Conservation (phyloP, 2,797 vertebrate genomes). For the Ceyx erithaca region DNA sequence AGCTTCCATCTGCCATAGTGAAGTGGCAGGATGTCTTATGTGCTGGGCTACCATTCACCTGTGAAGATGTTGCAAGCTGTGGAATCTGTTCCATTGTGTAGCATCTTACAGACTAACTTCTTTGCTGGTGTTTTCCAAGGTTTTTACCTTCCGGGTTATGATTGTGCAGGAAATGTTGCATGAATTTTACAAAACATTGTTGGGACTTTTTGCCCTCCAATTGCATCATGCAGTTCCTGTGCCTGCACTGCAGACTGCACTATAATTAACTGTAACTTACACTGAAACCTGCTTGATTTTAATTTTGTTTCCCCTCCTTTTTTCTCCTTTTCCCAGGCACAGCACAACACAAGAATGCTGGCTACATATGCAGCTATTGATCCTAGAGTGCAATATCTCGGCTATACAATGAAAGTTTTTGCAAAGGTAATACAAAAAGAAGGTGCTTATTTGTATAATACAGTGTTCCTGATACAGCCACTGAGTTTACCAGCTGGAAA, state of each 20-base stretch:
- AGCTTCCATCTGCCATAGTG: not conserved
- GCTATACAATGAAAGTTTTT: constrained; percentile 98
- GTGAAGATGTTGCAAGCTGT: not conserved
- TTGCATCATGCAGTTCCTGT: not conserved
- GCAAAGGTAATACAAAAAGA: constrained; percentile 86
- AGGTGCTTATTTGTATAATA: not conserved
- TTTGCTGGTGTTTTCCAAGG: not conserved
- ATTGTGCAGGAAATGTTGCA: not conserved
- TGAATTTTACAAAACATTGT: not conserved
- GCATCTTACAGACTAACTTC: not conserved
- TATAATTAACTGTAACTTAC: not conserved
- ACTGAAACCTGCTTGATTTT: not conserved
- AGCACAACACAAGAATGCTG: constrained; percentile 98
- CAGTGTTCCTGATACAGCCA: not conserved
- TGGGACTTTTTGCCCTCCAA: not conserved
- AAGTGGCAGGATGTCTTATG: not conserved
- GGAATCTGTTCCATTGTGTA: not conserved
- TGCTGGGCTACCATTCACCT: not conserved
- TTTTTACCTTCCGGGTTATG: not conserved
- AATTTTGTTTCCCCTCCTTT: not conserved
- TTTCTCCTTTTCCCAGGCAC: constrained; percentile 81
- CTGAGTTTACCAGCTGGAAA: not conserved
- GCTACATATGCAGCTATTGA: constrained; percentile 95
- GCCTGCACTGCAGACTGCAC: not conserved
- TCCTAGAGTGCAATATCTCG: constrained; percentile 93